These are phyloP conservation scores for Phymatocera aterrima DNA, from an alignment of 2,888 invertebrate genomes.

Conservation along the genomic window DNA sequence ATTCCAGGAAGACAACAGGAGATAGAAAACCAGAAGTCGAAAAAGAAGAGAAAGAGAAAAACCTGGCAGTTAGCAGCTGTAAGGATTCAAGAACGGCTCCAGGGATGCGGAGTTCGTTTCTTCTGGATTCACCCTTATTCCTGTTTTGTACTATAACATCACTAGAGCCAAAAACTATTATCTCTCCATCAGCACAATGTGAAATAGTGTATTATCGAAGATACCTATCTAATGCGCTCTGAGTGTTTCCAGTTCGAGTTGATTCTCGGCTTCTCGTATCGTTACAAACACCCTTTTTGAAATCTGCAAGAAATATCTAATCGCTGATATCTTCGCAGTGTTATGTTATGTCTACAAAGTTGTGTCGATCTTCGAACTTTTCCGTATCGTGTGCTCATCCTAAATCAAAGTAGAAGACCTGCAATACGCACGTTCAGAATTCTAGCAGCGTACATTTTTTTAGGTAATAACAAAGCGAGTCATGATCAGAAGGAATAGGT, in stretches of 20 bases:
- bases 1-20: constrained; percentile 18
- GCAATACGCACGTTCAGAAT: neutral
- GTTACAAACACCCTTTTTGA: neutral
- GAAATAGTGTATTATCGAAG: too few species aligned
- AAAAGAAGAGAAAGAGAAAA: neutral
- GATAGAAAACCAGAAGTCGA: constrained; percentile 11
- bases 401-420: neutral
- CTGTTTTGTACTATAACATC: neutral
- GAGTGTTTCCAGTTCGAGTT: neutral
- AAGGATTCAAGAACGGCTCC: neutral
- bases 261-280: neutral
- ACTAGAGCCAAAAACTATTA: neutral
- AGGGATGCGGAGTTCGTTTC: too few species aligned
- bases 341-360: neutral
- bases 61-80: neutral
- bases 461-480: neutral
- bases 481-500: constrained; percentile 3
- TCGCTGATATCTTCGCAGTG: neutral
- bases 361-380: neutral
- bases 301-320: neutral
- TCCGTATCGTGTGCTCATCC: neutral
- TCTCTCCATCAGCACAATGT: neutral
- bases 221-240: too few species aligned
- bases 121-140: neutral
- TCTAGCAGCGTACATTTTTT: neutral